phyloP scores from a whole-genome alignment of 2,888 invertebrate genomes.

The Caenorhabditis uteleia region DNA sequence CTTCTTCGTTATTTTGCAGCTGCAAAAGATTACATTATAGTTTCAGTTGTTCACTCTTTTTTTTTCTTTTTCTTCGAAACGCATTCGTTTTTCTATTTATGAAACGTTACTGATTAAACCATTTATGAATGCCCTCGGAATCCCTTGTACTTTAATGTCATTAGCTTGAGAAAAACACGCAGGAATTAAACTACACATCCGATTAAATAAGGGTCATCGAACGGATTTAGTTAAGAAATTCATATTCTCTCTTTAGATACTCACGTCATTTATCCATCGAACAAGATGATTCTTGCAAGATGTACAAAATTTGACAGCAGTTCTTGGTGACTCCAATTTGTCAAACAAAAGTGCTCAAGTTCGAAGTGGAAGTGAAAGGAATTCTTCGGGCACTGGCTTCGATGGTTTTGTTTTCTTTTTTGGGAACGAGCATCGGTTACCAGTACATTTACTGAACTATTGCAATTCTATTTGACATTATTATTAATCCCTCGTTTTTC shows the following conservation, averaged over 20 bases:
- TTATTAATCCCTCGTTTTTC: conserved; percentile 11
- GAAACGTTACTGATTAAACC: no score
- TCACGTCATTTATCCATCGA: conserved; percentile 14
- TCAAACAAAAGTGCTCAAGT: conserved; percentile 28
- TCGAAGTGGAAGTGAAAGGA: conserved; percentile 9
- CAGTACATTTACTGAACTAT: conserved; percentile 15
- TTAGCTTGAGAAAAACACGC: no score
- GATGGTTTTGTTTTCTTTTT: conserved; percentile 15
- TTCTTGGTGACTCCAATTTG: conserved; percentile 15
- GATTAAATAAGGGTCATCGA: no score
- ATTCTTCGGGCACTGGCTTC: conserved; percentile 18
- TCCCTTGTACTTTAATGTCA: no score
- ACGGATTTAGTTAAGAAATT: no score
- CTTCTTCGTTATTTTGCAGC: conserved; percentile 7
- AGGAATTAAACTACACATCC: no score
- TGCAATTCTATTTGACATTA: neutral
- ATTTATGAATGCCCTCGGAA: no score
- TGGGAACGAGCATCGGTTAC: conserved; percentile 14
- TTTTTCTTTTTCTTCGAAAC: no score
- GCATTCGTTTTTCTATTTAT: no score
- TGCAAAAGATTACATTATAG: conserved; percentile 9
- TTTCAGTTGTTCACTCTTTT: no score
- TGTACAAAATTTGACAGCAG: conserved; percentile 23
- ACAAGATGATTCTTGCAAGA: conserved; percentile 18
- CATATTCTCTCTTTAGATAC: neutral